Evolutionary conservation across 2,888 invertebrate genomes (phyloP).

Genomic region (Tiliacea aurago): DNA sequence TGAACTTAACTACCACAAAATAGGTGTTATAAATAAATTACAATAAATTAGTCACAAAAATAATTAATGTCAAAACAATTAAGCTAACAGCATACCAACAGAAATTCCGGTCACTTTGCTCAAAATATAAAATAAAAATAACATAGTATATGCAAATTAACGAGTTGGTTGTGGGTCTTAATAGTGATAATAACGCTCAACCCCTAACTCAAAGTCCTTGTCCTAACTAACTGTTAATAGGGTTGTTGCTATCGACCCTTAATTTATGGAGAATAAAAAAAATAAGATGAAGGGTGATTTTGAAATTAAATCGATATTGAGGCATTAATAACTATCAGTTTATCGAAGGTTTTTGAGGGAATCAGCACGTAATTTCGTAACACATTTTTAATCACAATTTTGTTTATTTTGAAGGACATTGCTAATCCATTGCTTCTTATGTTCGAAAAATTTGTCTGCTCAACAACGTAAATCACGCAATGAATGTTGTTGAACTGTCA

Average conservation of each 20-base stretch:
- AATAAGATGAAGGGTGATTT: conserved; percentile 2
- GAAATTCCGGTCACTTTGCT: conserved; percentile 36
- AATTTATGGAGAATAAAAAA: conserved; percentile 12
- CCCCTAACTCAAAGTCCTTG: conserved; percentile 54
- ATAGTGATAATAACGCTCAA: conserved; percentile 46
- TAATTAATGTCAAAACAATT: conserved; percentile 39
- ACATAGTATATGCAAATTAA: conserved; percentile 56
- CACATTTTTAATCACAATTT: too few species aligned
- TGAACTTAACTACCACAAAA: conserved; percentile 16
- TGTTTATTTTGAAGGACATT: too few species aligned
- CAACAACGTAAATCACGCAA: too few species aligned
- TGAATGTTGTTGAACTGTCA: too few species aligned
- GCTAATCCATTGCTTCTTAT: too few species aligned
- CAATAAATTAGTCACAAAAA: conserved; percentile 31
- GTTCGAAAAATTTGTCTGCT: too few species aligned
- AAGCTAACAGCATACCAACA: conserved; percentile 26
- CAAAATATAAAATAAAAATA: conserved; percentile 37
- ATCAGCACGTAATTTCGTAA: too few species aligned
- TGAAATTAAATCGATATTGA: background rate
- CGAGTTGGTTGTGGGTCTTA: conserved; percentile 49
- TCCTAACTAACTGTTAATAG: conserved; percentile 65
- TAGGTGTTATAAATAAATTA: conserved; percentile 55
- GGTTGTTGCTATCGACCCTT: conserved; percentile 28
- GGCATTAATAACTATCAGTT: background rate
- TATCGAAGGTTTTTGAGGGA: background rate